phyloP scores from a whole-genome alignment of 2,888 invertebrate genomes.

The Ormyrus thymus region DNA sequence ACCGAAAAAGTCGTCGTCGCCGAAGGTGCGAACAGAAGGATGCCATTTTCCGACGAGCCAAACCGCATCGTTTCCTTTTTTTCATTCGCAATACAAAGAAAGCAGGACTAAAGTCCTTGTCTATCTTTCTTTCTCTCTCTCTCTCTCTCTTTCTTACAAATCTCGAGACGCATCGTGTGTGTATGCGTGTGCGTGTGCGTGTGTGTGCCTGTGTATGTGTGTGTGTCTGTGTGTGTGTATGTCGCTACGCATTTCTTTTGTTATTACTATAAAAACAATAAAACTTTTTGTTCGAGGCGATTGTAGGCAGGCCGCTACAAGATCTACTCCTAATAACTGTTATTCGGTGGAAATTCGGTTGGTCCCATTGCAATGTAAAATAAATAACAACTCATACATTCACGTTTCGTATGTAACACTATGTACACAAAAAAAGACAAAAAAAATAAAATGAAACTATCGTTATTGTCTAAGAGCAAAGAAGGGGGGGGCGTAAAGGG shows the following conservation, averaged over 20 bases:
- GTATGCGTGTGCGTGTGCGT: no score
- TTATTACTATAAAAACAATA: slow-evolving; percentile 22
- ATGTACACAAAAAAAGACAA: slow-evolving; percentile 64
- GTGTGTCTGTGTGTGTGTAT: no score
- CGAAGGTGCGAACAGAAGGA: slow-evolving; percentile 3
- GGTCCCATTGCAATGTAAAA: slow-evolving; percentile 73
- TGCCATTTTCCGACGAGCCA: slow-evolving; percentile 2
- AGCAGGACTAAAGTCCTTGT: background rate
- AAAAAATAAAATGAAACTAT: slow-evolving; percentile 48
- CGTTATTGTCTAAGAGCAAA: slow-evolving; percentile 48
- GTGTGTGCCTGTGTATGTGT: slow-evolving; percentile 1
- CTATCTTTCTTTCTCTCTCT: slow-evolving; percentile 17
- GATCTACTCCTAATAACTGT: slow-evolving; percentile 71
- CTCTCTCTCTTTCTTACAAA: slow-evolving; percentile 7
- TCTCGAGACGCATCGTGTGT: slow-evolving; percentile 40
- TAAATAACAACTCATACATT: slow-evolving; percentile 71
- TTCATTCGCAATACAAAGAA: background rate
- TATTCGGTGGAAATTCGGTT: slow-evolving; percentile 75
- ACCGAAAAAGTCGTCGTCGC: background rate
- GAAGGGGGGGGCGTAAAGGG: background rate
- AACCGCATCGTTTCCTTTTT: slow-evolving; percentile 9
- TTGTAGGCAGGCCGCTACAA: slow-evolving; percentile 72
- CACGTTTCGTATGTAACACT: slow-evolving; percentile 63
- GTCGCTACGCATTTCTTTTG: slow-evolving; percentile 28
- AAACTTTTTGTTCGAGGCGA: slow-evolving; percentile 64